Conservation (phyloP, 2,113 vertebrate species). For the Gnathonemus echidnorhynchus region DNA sequence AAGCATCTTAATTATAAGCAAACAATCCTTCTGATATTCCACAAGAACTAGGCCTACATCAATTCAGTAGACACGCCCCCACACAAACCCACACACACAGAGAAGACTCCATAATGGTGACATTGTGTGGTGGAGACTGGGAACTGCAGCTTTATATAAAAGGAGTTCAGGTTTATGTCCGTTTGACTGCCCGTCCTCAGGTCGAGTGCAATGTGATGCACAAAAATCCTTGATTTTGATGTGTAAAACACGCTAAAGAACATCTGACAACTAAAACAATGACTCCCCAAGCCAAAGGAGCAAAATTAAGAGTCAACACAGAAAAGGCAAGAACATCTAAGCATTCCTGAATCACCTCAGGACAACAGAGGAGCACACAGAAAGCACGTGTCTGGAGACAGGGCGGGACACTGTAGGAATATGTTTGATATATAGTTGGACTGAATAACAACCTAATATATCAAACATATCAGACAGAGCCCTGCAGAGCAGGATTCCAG, state of each 20-base stretch:
- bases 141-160: constrained; percentile 13
- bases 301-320: constrained; percentile 4
- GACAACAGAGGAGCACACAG: constrained; percentile 40
- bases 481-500: constrained; percentile 93
- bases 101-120: constrained; percentile 19
- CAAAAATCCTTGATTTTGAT: background rate
- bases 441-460: constrained; percentile 99
- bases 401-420: constrained; percentile 99
- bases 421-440: constrained; percentile 99
- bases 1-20: background rate
- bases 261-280: background rate
- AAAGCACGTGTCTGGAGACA: constrained; percentile 82
- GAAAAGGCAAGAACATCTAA: constrained; percentile 1
- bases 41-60: background rate
- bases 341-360: background rate
- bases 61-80: background rate
- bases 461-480: constrained; percentile 99
- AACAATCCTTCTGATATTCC: background rate
- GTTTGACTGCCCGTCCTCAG: background rate
- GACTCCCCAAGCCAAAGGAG: background rate
- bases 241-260: background rate
- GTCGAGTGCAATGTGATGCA: background rate
- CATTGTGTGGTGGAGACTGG: constrained; percentile 28
- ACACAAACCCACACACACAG: background rate
- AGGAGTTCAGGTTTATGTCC: background rate